Evolutionary conservation across 2,888 invertebrate species (phyloP).

Genomic region (Diarsia mendica): DNA sequence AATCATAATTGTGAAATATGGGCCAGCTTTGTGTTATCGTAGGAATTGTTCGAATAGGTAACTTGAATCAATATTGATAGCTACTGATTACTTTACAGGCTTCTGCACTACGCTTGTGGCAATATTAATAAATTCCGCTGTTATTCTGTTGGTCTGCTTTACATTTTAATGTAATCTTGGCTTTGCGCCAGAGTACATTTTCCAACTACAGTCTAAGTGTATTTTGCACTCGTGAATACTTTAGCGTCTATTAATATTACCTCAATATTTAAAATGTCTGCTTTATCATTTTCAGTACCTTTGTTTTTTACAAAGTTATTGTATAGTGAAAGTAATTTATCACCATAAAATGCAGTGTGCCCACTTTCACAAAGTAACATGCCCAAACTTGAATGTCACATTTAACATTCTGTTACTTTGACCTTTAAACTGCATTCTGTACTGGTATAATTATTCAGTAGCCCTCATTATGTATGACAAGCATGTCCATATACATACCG

Average conservation of each 20-base stretch:
- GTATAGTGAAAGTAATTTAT: conserved; percentile 46
- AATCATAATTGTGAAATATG: conserved; percentile 65
- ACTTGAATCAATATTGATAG: conserved; percentile 54
- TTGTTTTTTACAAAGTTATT: neutral
- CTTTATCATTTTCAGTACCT: neutral
- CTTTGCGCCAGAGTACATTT: conserved; percentile 53
- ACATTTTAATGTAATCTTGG: conserved; percentile 57
- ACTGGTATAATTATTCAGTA: conserved; percentile 44
- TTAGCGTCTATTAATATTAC: conserved; percentile 8
- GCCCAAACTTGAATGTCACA: conserved; percentile 41
- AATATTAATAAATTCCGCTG: conserved; percentile 53
- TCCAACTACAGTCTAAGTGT: conserved; percentile 35
- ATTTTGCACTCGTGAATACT: conserved; percentile 42
- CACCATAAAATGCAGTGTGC: conserved; percentile 31
- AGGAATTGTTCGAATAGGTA: conserved; percentile 52
- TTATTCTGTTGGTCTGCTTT: conserved; percentile 40
- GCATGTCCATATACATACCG: conserved; percentile 20
- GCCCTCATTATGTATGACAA: conserved; percentile 36
- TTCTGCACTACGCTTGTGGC: conserved; percentile 55
- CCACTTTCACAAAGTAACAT: conserved; percentile 48
- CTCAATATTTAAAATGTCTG: conserved; percentile 4
- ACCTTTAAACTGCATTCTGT: conserved; percentile 57
- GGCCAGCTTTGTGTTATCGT: conserved; percentile 56
- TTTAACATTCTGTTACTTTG: conserved; percentile 39
- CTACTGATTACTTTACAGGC: conserved; percentile 52